A percentile compares a stretch with the other conserved stretches of the same genome.
Evolutionary conservation across 2,113 vertebrate species (phyloP).

Genomic region (Hippolais icterina): DNA sequence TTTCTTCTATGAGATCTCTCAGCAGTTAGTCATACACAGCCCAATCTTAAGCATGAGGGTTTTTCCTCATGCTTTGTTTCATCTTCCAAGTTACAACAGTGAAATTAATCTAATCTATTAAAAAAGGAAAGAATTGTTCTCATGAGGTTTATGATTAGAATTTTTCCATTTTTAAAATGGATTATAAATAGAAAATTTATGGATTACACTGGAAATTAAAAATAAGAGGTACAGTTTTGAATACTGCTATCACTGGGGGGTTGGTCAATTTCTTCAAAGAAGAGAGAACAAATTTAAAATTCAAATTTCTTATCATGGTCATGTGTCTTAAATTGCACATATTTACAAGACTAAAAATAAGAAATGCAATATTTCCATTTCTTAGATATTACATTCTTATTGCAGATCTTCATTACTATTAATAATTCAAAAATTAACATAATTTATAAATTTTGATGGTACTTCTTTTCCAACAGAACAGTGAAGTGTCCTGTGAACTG

Average conservation of each 20-base stretch:
- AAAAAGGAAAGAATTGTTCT: not conserved
- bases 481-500: not conserved
- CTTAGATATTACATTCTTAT: not conserved
- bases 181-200: not conserved
- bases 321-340: not conserved
- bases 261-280: slow-evolving; percentile 30
- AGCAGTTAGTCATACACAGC: not conserved
- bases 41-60: not conserved
- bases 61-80: not conserved
- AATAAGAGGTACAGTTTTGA: not conserved
- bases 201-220: slow-evolving; percentile 42
- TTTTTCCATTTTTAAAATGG: not conserved
- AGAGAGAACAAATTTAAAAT: slow-evolving; percentile 20
- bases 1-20: not conserved
- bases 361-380: not conserved
- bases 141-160: not conserved
- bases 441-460: not conserved
- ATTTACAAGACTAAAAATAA: slow-evolving; percentile 20
- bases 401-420: not conserved
- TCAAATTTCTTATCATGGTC: not conserved
- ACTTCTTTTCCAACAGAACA: not conserved
- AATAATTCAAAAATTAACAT: not conserved
- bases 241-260: not conserved
- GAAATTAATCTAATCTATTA: not conserved
- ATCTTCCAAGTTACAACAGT: accelerated